Conservation (phyloP, 2,888 invertebrate species). For the Thereva nobilitata region DNA sequence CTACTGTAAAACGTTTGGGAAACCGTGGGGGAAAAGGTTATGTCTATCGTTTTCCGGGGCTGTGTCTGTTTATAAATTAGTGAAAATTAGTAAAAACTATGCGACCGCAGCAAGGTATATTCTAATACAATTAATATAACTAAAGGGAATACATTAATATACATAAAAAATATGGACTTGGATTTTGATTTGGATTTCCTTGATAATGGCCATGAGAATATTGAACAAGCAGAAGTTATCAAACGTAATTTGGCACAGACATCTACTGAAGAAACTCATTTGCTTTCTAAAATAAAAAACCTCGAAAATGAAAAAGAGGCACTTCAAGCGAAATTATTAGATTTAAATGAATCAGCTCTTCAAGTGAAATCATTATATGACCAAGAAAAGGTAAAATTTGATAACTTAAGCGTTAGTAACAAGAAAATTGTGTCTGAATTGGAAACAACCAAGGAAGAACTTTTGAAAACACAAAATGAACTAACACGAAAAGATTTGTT, state of each 20-base stretch:
- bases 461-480: constrained; percentile 21
- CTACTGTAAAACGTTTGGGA: too few species aligned
- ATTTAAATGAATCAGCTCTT: constrained; percentile 27
- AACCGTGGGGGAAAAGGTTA: too few species aligned
- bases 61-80: too few species aligned
- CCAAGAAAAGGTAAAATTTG: constrained; percentile 26
- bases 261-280: constrained; percentile 33
- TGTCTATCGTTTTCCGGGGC: too few species aligned
- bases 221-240: background rate
- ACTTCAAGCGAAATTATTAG: constrained; percentile 9
- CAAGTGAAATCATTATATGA: constrained; percentile 36
- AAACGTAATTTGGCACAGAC: constrained; percentile 24
- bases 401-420: constrained; percentile 6
- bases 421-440: constrained; percentile 6
- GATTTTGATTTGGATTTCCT: constrained; percentile 2
- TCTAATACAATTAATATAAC: background rate
- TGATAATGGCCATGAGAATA: background rate
- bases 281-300: constrained; percentile 17
- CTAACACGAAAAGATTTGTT: background rate
- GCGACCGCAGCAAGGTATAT: too few species aligned
- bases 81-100: too few species aligned
- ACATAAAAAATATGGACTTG: background rate
- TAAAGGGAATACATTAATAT: background rate
- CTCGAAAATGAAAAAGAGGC: constrained; percentile 27
- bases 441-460: background rate